Evolutionary conservation across 64 coral and sea anemone genomes (phyloP), one percentile per base, ranked within the genome.

Genomic region (Montipora efflorescens): DNA sequence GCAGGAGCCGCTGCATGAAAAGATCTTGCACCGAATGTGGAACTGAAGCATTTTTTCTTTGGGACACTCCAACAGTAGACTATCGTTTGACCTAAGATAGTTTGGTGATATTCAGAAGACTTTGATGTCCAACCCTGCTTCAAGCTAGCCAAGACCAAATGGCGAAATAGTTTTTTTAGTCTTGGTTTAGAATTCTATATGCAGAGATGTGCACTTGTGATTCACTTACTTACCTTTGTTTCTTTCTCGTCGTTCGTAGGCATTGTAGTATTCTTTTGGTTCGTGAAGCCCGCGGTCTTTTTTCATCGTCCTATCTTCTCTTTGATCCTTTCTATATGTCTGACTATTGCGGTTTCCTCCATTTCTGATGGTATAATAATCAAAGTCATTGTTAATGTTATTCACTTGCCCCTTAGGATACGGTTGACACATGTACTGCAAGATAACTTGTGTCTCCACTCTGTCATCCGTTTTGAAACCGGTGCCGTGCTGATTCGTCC

Each of bases 401-500:
- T 46, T 22, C 4, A 86, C 82, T 16, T 49, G 19, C 7, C 16
- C 28, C 5, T 67, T 49, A 6, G 62, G 43, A 10, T 49, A 86
- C 7, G 82, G 36, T 19, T 86, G 82, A 12, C 82, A 86, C 82
- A 86, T 86, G 66, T 86, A 86, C 6, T 86, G 82, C 22, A 86
- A 50, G 47, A 86, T 86, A 4, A 86, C 82, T 52, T 86, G 82
- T 86, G 82, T 71, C 47, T 86, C 82, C 8, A 86, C 82, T 86
- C 43, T 48, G 66, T 86, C 82, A 20, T 86, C 62, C 0, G 62
- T 86, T 46, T 50, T 50, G 20, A 64, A 64, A 0, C 82, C 82
- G 0, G 82, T 86, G 2, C 82, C 82, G 47, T 86, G 82, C 71
- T 86, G 82, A 22, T 86, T 86, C 8, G 82, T 86, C 82, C 82